phyloP scores from a whole-genome alignment of 2,888 invertebrate genomes.

The Callyntrura sp. region DNA sequence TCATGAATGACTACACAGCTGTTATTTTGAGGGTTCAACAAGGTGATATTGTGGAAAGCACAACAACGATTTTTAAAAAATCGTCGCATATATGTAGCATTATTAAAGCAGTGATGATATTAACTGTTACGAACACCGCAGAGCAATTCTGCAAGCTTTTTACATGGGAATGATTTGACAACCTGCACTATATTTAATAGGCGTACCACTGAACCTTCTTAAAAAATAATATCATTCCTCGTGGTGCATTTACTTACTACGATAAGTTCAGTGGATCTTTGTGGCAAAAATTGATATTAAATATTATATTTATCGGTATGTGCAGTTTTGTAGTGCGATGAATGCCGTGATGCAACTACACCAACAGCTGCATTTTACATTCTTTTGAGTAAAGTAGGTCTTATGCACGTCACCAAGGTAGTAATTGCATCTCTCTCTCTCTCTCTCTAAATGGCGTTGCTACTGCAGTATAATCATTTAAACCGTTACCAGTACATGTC shows the following conservation, averaged over 20 bases:
- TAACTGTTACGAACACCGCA: neutral
- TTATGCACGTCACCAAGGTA: too few relatives aligned
- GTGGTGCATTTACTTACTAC: neutral
- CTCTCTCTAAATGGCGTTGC: too few relatives aligned
- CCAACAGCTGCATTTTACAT: too few relatives aligned
- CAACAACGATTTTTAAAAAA: neutral
- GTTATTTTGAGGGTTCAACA: conserved; percentile 5
- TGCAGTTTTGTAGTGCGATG: too few relatives aligned
- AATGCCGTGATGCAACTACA: too few relatives aligned
- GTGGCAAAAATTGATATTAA: too few relatives aligned
- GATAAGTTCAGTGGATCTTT: too few relatives aligned
- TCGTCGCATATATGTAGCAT: neutral
- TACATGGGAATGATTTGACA: conserved; percentile 13
- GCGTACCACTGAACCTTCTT: neutral
- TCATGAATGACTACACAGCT: conserved; percentile 43
- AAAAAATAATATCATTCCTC: neutral
- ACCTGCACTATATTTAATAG: neutral
- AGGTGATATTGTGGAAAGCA: conserved; percentile 17
- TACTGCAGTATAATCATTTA: too few relatives aligned
- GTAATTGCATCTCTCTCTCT: too few relatives aligned
- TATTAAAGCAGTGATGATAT: neutral
- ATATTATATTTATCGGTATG: too few relatives aligned
- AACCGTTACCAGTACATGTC: too few relatives aligned
- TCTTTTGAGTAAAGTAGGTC: too few relatives aligned
- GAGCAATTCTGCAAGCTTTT: neutral